Evolutionary conservation across 2,888 invertebrate genomes (phyloP).

Genomic region (Cetonia aurata): DNA sequence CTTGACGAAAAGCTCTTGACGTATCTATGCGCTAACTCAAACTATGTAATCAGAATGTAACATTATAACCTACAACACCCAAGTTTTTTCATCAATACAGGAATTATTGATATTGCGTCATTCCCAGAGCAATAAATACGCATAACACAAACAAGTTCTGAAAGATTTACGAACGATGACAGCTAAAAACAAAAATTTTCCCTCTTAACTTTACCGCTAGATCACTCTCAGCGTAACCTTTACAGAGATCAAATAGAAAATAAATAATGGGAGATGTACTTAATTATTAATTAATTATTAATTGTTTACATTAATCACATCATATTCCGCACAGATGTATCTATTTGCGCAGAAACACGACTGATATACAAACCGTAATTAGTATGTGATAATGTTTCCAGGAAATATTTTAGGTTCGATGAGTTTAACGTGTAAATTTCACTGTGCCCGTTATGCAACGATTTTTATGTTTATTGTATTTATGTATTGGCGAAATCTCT

Average conservation of each 20-base stretch:
- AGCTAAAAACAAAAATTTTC: conserved; percentile 1
- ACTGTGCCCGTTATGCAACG: conserved; percentile 14
- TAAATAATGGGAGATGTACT: conserved; percentile 26
- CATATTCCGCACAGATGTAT: conserved; percentile 6
- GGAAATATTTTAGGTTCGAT: not conserved
- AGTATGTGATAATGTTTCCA: conserved; percentile 22
- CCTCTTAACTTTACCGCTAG: not conserved
- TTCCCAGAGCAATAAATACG: not conserved
- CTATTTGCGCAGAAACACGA: conserved; percentile 16
- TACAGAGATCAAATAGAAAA: conserved; percentile 32
- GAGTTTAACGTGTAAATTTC: too few species aligned
- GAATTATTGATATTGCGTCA: not conserved
- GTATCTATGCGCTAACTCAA: too few species aligned
- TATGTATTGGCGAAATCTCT: conserved; percentile 10
- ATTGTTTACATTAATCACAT: conserved; percentile 26
- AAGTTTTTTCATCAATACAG: not conserved
- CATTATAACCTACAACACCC: not conserved
- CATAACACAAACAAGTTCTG: not conserved
- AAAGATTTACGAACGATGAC: too few species aligned
- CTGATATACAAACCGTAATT: conserved; percentile 28
- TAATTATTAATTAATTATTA: conserved; percentile 15
- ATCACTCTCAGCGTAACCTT: conserved; percentile 9
- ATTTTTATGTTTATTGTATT: conserved; percentile 19
- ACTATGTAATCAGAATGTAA: not conserved
- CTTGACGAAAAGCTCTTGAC: too few species aligned